phyloP scores from a whole-genome alignment of 2,113 vertebrate genomes.

The Terrapene triunguis region DNA sequence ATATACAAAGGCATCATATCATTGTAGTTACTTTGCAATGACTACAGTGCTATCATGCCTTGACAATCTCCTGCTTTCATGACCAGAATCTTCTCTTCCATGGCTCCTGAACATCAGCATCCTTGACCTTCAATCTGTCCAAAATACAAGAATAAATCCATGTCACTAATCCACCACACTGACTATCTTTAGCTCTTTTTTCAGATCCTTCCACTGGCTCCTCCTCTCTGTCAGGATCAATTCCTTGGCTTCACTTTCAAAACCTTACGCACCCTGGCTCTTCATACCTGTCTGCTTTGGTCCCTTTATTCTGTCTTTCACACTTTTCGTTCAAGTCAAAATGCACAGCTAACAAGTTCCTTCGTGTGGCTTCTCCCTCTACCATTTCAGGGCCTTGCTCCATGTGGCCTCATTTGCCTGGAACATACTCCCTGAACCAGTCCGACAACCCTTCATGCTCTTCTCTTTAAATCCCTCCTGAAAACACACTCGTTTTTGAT shows the following conservation, averaged over 20 bases:
- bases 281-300: not conserved
- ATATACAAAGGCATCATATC: not conserved
- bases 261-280: not conserved
- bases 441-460: not conserved
- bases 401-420: not conserved
- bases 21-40: not conserved
- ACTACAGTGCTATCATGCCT: not conserved
- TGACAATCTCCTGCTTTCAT: not conserved
- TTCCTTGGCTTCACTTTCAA: not conserved
- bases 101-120: not conserved
- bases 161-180: not conserved
- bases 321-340: not conserved
- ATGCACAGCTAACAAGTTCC: not conserved
- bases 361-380: not conserved
- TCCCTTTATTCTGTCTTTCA: not conserved
- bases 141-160: not conserved
- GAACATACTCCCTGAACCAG: not conserved
- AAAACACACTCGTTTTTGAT: not conserved
- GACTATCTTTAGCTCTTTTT: not conserved
- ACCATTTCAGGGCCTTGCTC: not conserved
- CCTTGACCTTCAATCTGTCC: not conserved
- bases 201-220: not conserved
- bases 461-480: not conserved
- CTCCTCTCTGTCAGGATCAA: not conserved
- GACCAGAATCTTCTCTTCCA: not conserved